These are phyloP conservation scores for Bombus pyrosoma DNA, from an alignment of 1,140 invertebrate genomes.

Conservation along the genomic window DNA sequence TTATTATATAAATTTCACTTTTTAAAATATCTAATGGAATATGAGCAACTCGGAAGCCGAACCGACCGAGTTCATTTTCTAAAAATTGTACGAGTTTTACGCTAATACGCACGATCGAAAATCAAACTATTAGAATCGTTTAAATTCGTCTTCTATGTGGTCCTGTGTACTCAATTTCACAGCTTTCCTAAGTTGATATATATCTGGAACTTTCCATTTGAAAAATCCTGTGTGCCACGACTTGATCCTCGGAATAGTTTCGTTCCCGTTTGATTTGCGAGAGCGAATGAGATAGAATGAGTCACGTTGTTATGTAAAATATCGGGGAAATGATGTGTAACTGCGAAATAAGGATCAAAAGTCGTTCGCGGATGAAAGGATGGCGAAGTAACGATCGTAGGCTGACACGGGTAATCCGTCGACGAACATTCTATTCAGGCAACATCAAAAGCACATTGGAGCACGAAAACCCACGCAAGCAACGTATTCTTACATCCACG, in stretches of 20 bases:
- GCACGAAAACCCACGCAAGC: constrained; percentile 11
- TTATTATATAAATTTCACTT: neutral
- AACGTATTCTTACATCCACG: neutral
- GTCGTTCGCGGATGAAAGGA: neutral
- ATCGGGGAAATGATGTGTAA: neutral
- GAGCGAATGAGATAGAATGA: neutral
- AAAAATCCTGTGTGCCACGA: neutral
- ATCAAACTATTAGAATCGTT: no score
- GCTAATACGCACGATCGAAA: no score
- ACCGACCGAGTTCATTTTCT: neutral
- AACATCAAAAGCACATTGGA: constrained; percentile 15
- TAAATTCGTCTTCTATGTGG: no score
- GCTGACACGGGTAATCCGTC: constrained; percentile 26
- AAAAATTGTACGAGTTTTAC: no score
- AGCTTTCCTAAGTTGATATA: no score
- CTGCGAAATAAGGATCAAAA: neutral
- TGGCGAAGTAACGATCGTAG: constrained; percentile 16
- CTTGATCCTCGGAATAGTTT: neutral
- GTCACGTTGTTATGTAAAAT: neutral
- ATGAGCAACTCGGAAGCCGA: neutral
- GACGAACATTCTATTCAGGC: constrained; percentile 18
- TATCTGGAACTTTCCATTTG: neutral
- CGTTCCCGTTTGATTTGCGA: neutral
- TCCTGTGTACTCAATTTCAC: no score
- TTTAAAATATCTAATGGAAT: neutral